Conservation (phyloP, 2,113 vertebrate genomes). For the Eudyptes chrysolophus region DNA sequence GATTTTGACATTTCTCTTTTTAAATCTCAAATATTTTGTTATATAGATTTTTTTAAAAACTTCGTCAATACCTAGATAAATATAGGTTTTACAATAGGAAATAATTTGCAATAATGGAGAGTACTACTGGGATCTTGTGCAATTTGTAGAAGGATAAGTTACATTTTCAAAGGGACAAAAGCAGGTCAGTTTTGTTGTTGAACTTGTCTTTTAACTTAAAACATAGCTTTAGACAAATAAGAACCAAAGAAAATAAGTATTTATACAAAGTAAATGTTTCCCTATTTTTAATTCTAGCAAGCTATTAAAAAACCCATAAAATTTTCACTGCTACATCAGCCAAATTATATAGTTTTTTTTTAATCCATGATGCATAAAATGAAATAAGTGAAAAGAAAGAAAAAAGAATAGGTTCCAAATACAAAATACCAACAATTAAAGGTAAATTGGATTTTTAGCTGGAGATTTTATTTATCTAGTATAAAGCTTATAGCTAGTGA, state of each 20-base stretch:
- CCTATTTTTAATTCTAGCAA: neutral
- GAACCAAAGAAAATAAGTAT: neutral
- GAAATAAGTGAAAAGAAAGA: neutral
- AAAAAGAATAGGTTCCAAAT: neutral
- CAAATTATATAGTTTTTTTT: neutral
- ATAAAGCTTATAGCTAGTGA: neutral
- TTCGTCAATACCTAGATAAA: neutral
- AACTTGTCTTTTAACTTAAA: neutral
- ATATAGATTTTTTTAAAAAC: neutral
- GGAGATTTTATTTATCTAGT: neutral
- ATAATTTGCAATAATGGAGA: neutral
- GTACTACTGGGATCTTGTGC: neutral
- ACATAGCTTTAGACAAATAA: neutral
- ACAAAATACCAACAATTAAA: neutral
- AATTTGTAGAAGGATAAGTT: neutral
- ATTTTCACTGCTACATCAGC: neutral
- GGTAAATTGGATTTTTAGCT: neutral
- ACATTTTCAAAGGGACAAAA: neutral
- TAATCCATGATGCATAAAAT: neutral
- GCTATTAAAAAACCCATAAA: neutral
- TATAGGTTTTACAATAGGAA: neutral
- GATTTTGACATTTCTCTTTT: neutral
- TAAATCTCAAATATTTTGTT: neutral
- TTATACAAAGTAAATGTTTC: neutral
- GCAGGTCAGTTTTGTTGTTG: neutral